These are phyloP conservation scores for Gopherus flavomarginatus DNA, from an alignment of 2,113 vertebrate species.

Conservation along the genomic window DNA sequence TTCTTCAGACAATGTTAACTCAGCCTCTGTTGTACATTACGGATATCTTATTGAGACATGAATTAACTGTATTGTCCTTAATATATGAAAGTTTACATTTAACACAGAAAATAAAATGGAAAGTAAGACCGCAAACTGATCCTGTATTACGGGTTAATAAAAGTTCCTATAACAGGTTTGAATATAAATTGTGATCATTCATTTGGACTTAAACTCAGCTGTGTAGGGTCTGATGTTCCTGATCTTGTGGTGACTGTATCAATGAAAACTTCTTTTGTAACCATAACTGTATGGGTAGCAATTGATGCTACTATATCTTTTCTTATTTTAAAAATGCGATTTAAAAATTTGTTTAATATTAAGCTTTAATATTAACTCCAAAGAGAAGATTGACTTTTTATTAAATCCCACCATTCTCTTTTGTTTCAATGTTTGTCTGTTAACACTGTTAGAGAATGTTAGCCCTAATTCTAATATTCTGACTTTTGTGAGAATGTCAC, in stretches of 20 bases:
- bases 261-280: neutral
- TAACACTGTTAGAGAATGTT: neutral
- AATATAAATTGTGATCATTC: accelerated
- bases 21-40: neutral
- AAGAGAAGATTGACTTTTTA: neutral
- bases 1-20: neutral
- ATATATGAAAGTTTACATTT: neutral
- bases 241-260: neutral
- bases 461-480: neutral
- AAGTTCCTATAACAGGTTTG: neutral
- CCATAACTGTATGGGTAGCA: neutral
- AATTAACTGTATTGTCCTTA: neutral
- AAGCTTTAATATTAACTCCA: neutral
- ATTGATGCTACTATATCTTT: neutral
- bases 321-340: neutral
- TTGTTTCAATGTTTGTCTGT: neutral
- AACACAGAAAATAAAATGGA: neutral
- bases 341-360: neutral
- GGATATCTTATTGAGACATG: neutral
- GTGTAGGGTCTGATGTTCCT: neutral
- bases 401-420: neutral
- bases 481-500: neutral
- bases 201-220: neutral
- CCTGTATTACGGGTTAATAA: neutral
- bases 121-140: neutral